Evolutionary conservation across 2,888 invertebrate genomes (phyloP), one percentile per base, ranked within the genome.

Genomic region (Nemotelus pantherinus): DNA sequence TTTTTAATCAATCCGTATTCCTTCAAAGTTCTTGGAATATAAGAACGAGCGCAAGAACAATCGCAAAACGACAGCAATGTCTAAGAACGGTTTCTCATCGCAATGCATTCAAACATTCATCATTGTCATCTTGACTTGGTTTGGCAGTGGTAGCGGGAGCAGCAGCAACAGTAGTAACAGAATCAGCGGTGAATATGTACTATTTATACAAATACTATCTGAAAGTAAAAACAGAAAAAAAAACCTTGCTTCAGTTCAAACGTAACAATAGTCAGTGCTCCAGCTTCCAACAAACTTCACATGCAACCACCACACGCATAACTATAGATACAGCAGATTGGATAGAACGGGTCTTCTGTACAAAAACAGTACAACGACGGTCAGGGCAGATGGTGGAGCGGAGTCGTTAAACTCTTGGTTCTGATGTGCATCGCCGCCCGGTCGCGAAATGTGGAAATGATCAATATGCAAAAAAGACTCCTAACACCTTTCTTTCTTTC

Each of bases 31-130:
- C 57, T 57, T 25, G 25, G 41, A 63, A 43, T 43, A 45, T 47
- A 44, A 65, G 65, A 65, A 47, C 47, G 9, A 65, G 58, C 3
- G 3, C 64, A 25, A 64, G 10, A 39, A 64, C 10, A 9, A 50
- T 50, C 39, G 39, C 70, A 55, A 71, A 9, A 71, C 70, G 70
- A 71, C 70, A 25, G 25, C 25, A 71, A 71, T 43, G 55, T 55
- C 57, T 71, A 10, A 41, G 50, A 74, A 74, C 50, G 48, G 70
- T 55, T 70, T 70, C 53, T 48, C 9, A 50, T 63, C 47, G 41
- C 63, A 50, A 57, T 48, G 48, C 63, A 60, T 74, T 74, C 74
- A 74, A 74, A 47, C 60, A 74, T 74, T 74, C 74, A 74, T 74
- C 74, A 74, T 63, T 60, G 74, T 74, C 63, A 50, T 63, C 74